Evolutionary conservation across 2,113 vertebrate genomes (phyloP), one percentile per base, ranked within the genome.

Genomic region (Gnathonemus echidnorhynchus): DNA sequence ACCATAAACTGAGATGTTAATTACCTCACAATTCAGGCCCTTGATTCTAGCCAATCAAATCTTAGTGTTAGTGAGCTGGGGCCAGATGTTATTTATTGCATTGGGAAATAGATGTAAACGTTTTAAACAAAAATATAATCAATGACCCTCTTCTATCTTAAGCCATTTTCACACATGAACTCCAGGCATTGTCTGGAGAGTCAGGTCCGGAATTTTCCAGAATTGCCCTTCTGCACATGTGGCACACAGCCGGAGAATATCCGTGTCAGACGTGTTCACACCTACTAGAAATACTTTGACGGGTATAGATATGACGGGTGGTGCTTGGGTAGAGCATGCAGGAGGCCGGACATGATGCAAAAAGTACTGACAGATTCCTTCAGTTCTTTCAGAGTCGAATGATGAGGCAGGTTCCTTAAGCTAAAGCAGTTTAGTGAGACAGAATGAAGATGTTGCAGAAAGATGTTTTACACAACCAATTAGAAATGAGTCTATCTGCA

Each of bases 1-100:
- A 86, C 91, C 92, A 74, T 92, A 92, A 94, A 94, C 91, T 90
- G 91, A 83, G 89, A 85, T 89, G 92, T 90, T 90, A 92, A 94
- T 93, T 93, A 93, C 83, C 89, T 66, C 15, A 1, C 85, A 90
- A 89, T 49, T 8, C 2, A 46, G 92, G 83, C 90, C 91, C 90
- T 89, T 88, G 83, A 91, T 80, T 42, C 5, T 39, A 80, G 74
- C 74, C 74, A 80, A 42, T 80, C 35, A 80, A 80, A 77, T 17
- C 70, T 39, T 39, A 19, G 74, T 42, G 5, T 10, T 42, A 80
- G 35, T 80, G 74, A 19, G 9, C 10, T 13, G n/a, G 0, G 27
- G 27, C 27, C 62, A 1, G 74, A 80, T 80, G 74, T 39, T 80
- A 19, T 80, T 31, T 80, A 80, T 80, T 80, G 31, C 31, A 39